Evolutionary conservation across 2,113 vertebrate genomes (phyloP), one percentile per base, ranked within the genome.

Genomic region (Columbina picui): DNA sequence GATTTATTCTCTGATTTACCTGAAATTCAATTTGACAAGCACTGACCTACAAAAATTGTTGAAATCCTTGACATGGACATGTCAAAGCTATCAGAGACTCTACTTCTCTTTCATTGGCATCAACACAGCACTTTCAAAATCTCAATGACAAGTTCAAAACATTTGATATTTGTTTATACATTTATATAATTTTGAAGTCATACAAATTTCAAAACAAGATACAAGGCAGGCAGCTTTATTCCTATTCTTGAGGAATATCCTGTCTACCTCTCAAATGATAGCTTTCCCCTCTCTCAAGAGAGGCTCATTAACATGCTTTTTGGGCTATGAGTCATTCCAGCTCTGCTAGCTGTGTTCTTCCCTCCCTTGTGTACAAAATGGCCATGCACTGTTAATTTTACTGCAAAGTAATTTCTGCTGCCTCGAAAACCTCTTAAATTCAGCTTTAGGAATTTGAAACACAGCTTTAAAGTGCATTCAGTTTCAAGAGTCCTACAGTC

Each of bases 311-410:
- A n/a, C 57, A 73, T 71, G 6, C 41, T 57, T 75, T 89, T 76
- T 57, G 55, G 38, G 32, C 67, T 70, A 1, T 67, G 75, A 86
- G 67, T 74, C 82, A 77, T 70, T 59, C 68, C 11, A 80, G 74
- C 34, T 49, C 65, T 50, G 47, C 63, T 65, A 5, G 41, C 41
- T 50, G 50, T 1, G 1, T 87, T 52, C 59, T 83, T 73, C 63
- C 61, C 84, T 93, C 67, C 90, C 87, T 63, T 59, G 78, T 80
- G 85, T 78, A 78, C 73, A 45, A 59, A 93, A 88, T 17, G 29
- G 74, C 56, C 60, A 86, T 16, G 78, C 93, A 83, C 90, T 41
- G 49, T 70, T 95, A 90, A 75, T 85, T 96, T 97, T 96, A 93
- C 84, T 95, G 91, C 94, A 52, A 67, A 90, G 78, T 86, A 65